Conservation (phyloP, 2,113 vertebrate genomes). For the Aspidoscelis tigris region DNA sequence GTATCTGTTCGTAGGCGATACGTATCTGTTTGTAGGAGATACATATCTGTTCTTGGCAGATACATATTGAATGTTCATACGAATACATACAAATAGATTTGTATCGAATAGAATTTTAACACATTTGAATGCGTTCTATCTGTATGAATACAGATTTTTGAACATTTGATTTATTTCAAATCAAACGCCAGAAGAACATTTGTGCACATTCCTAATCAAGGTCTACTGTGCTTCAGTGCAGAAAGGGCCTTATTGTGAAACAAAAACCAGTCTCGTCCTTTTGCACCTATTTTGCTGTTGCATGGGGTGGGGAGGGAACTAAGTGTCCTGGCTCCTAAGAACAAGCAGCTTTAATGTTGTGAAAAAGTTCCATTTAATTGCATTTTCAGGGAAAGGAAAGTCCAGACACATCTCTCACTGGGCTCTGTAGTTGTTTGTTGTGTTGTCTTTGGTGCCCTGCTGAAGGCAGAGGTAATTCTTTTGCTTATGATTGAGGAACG, state of each 20-base stretch:
- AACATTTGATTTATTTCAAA: too few species aligned
- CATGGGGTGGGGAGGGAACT: neutral
- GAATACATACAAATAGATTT: too few species aligned
- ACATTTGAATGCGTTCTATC: too few species aligned
- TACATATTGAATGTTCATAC: too few species aligned
- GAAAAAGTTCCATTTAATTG: neutral
- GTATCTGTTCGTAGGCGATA: too few species aligned
- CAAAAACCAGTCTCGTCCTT: rapidly evolving
- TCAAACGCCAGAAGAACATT: too few species aligned
- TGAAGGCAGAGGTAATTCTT: constrained; percentile 44
- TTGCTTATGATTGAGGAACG: constrained; percentile 13
- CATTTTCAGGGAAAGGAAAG: neutral
- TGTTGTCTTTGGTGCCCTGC: constrained; percentile 11
- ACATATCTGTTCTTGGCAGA: too few species aligned
- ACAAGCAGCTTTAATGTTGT: rapidly evolving
- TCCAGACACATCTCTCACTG: constrained; percentile 17
- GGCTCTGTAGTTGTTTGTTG: constrained; percentile 15
- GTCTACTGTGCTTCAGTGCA: too few species aligned
- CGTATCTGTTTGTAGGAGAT: too few species aligned
- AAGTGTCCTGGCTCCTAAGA: neutral
- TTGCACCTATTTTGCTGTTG: neutral
- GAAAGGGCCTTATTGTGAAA: neutral
- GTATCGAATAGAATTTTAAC: too few species aligned
- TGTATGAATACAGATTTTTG: too few species aligned
- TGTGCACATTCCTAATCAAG: too few species aligned